Evolutionary conservation across 2,888 invertebrate species (phyloP), one percentile per base, ranked within the genome.

Genomic region (Amorpha juglandis): DNA sequence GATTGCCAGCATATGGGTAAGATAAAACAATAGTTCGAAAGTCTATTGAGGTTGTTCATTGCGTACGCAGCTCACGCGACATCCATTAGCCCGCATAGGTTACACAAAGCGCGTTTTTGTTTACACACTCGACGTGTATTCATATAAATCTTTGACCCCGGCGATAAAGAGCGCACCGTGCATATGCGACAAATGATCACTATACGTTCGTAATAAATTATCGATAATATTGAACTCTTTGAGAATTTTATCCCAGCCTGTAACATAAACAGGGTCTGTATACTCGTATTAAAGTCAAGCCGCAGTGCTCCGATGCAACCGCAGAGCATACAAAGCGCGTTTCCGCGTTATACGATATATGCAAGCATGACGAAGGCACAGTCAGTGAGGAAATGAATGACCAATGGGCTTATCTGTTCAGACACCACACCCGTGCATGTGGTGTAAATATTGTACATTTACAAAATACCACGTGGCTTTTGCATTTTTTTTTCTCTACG

Each of bases 21-120:
- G 27, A 62, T 52, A 50, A 70, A 69, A 69, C 62, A 69, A 68
- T 70, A 75, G 75, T 79, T 79, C 69, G 74, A 74, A 76, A 79
- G 75, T 72, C 71, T 77, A 81, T 78, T 78, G 80, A 74, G 75
- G 74, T 77, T 72, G 72, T 72, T 80, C 76, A 83, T 86, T 81
- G 70, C 72, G 77, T 76, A 86, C 76, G 77, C 82, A 75, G 67
- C 73, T 70, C 86, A 83, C 81, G 81, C 80, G 74, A 76, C 82
- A 81, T 80, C 83, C 83, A 89, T 88, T 88, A 87, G 76, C 82
- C 84, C 82, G 82, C 80, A 88, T 86, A 78, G 72, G 80, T 79
- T 82, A 79, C 79, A 86, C 83, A 83, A 80, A 76, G 77, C 74
- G 72, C 74, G 74, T 75, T 80, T 82, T 82, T 87, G 83, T 86